Conservation (phyloP, 2,888 invertebrate genomes). For the Drosophila vallismaia region DNA sequence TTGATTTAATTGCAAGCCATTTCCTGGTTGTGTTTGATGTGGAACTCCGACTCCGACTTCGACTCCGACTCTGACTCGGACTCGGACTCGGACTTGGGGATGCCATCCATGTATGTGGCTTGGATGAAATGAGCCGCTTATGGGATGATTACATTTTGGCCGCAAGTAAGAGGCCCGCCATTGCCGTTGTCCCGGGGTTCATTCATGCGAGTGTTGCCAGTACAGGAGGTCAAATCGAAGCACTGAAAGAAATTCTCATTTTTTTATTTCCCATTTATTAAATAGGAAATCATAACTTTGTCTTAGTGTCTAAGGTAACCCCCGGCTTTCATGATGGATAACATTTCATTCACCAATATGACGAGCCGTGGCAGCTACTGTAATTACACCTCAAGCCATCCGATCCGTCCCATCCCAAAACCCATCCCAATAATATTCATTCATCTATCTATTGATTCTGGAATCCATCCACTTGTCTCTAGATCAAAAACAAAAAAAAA, state of each 20-base stretch:
- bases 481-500: conserved; percentile 20
- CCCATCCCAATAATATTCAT: conserved; percentile 31
- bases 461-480: conserved; percentile 34
- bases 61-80: no score
- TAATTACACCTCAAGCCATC: conserved; percentile 50
- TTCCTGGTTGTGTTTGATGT: conserved; percentile 82
- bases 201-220: conserved; percentile 41
- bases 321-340: conserved; percentile 69
- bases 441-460: conserved; percentile 36
- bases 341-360: conserved; percentile 71
- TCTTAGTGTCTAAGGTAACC: conserved; percentile 38
- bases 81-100: conserved; percentile 16
- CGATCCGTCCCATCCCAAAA: background rate
- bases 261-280: background rate
- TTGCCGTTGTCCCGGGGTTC: conserved; percentile 42
- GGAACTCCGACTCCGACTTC: conserved; percentile 53
- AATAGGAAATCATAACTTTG: background rate
- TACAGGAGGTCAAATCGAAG: conserved; percentile 19
- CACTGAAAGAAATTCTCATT: background rate
- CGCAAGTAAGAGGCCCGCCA: conserved; percentile 66
- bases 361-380: conserved; percentile 57
- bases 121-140: conserved; percentile 69
- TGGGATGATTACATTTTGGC: conserved; percentile 71
- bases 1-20: conserved; percentile 84
- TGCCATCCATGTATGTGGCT: conserved; percentile 33